Evolutionary conservation across 2,888 invertebrate species (phyloP), one percentile per base, ranked within the genome.

Genomic region (Sarcophaga caerulescens): DNA sequence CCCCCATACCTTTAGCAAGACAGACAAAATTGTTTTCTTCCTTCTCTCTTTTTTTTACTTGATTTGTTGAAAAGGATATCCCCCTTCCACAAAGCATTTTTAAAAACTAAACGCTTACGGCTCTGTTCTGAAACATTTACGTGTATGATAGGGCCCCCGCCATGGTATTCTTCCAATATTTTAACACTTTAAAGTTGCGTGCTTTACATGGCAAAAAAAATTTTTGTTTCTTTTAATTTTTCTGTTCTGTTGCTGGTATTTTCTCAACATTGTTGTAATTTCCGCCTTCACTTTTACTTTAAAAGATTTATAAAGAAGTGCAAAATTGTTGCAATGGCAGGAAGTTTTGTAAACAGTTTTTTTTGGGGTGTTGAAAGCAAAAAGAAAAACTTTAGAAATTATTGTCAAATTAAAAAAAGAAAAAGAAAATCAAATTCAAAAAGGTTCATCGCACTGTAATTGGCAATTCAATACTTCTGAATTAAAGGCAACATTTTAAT

Each of bases 181-280:
- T 35, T 35, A 35, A 70, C 19, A 77, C 23, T 62, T 35, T 57
- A 47, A 21, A 59, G 45, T 91, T 91, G 92, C 91, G 91, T 91
- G 92, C 90, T 35, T 35, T 10, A 35, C 35, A 35, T 35, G 6
- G 35, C 35, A 35, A 35, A 35, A 35, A 35, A 1, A 92, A 91
- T 90, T 90, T 90, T 91, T 90, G 89, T 86, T 87, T 3, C 11
- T 85, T 60, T 77, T 75, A 19, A 23, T 52, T 69, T 59, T 77
- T 69, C 6, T 78, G 69, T 68, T 63, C 47, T 23, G 47, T 71
- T 44, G n/a, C 17, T 62, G 1, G 19, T 57, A 35, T 66, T 66
- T 66, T 65, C 65, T 66, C 74, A 74, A 78, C 78, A 65, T 84
- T 88, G 79, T 84, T 85, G 85, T 84, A 85, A 85, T 87, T 87